Percentiles rank a stretch among this genome's conserved stretches.
These are phyloP conservation scores for Lepus americanus DNA, from an alignment of 2,113 vertebrate genomes.

Conservation along the genomic window DNA sequence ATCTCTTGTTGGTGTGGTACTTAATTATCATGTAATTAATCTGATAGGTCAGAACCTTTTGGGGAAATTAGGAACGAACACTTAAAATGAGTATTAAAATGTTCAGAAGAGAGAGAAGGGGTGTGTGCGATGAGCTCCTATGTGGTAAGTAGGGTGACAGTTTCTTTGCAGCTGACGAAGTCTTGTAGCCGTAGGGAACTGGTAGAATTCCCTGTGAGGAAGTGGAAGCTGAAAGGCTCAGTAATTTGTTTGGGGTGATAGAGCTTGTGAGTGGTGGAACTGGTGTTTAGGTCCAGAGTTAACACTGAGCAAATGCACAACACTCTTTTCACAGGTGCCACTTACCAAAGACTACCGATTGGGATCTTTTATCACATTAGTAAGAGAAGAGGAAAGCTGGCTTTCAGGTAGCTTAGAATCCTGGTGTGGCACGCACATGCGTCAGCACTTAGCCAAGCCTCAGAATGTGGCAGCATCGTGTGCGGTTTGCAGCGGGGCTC, in stretches of 20 bases:
- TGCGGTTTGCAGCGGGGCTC: not conserved
- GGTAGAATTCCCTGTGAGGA: not conserved
- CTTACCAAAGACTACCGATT: not conserved
- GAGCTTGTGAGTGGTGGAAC: not conserved
- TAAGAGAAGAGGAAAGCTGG: not conserved
- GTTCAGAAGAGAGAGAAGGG: not conserved
- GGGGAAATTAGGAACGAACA: conserved; percentile 45
- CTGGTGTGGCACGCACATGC: fast-evolving
- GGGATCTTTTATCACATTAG: not conserved
- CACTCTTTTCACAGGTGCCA: not conserved
- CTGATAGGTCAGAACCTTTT: not conserved
- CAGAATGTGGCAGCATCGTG: not conserved
- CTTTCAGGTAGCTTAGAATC: not conserved
- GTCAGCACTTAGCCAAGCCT: not conserved
- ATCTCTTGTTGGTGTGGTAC: not conserved
- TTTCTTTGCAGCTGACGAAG: not conserved
- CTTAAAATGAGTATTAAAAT: not conserved
- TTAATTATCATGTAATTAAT: conserved; percentile 16
- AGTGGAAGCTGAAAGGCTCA: not conserved
- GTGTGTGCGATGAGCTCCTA: not conserved
- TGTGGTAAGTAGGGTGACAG: no score
- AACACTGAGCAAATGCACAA: not conserved
- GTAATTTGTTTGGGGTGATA: not conserved
- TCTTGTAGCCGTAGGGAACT: not conserved
- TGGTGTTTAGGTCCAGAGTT: not conserved